Evolutionary conservation across 2,113 vertebrate genomes (phyloP), one percentile per base, ranked within the genome.

Genomic region (Strix aluco): DNA sequence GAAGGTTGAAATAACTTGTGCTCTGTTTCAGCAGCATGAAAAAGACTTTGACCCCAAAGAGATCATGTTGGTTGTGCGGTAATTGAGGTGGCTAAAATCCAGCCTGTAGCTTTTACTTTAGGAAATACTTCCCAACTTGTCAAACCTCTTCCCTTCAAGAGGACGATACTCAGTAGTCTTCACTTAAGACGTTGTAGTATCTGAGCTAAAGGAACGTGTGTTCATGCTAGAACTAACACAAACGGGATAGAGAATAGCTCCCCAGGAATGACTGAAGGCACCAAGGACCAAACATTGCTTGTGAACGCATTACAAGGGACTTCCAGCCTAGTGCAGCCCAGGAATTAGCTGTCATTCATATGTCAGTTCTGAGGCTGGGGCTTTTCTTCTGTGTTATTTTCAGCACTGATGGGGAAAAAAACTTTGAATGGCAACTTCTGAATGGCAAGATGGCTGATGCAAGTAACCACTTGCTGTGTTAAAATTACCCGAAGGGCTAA

Each of bases 331-430:
- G 14, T 95, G 95, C 92, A 98, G 94, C 85, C 83, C 44, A 65
- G 89, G 96, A 97, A 96, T 97, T 44, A 54, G 1, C 13, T 52
- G 38, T 38, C 40, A 19, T 27, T 84, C 12, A 49, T 27, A 55
- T 1, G 30, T 38, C 85, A 59, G 44, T n/a, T 94, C 89, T 30
- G 42, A 87, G 95, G 71, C 54, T 92, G 98, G 83, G 92, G 95
- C 84, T 98, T 83, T 65, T 96, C 71, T 29, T 29, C 27, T 62
- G 61, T 81, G 93, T 88, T 97, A 84, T 94, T 95, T 90, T 94
- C 84, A 71, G 66, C 66, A 49, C 44, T 85, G 34, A 15, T 13
- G 55, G 6, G 61, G 44, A 55, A 80, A 47, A 86, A 82, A 73
- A 52, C 30, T 73, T 55, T 44, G 25, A 87, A 59, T 40, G n/a